Evolutionary conservation across 2,888 invertebrate genomes (phyloP).

Genomic region (Acanthopleura granulata): DNA sequence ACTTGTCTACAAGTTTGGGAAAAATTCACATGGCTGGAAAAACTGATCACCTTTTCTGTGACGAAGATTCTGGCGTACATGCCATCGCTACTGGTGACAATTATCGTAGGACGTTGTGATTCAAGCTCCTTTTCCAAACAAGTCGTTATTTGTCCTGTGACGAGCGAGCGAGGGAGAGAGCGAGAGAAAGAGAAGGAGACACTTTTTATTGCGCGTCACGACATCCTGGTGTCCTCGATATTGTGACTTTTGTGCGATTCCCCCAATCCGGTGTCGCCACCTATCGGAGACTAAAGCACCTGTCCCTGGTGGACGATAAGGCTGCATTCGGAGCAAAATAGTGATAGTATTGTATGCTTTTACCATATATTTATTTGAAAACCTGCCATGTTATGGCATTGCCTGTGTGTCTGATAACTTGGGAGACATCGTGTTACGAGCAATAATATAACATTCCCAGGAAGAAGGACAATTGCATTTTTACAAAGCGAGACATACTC

Average conservation of each 20-base stretch:
- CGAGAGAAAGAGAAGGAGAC: too few relatives aligned
- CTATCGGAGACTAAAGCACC: too few relatives aligned
- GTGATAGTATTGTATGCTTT: neutral
- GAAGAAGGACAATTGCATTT: neutral
- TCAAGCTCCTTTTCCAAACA: too few relatives aligned
- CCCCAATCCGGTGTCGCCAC: too few relatives aligned
- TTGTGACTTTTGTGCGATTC: too few relatives aligned
- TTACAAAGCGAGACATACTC: neutral
- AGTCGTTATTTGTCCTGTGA: too few relatives aligned
- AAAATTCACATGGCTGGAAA: slow-evolving; percentile 81
- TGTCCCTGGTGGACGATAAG: neutral
- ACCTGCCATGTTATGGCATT: slow-evolving; percentile 13
- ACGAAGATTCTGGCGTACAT: neutral
- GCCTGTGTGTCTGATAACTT: slow-evolving; percentile 12
- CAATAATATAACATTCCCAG: neutral
- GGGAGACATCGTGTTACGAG: slow-evolving; percentile 6
- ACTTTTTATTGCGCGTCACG: too few relatives aligned
- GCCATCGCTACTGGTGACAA: too few relatives aligned
- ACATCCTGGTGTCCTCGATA: too few relatives aligned
- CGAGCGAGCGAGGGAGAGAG: too few relatives aligned
- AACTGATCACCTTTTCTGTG: neutral
- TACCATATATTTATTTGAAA: neutral
- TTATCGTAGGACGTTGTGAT: too few relatives aligned
- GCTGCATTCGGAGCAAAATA: neutral
- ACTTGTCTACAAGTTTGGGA: slow-evolving; percentile 68